phyloP scores from a whole-genome alignment of 1,140 invertebrate species.

The Thaumatotibia leucotreta region DNA sequence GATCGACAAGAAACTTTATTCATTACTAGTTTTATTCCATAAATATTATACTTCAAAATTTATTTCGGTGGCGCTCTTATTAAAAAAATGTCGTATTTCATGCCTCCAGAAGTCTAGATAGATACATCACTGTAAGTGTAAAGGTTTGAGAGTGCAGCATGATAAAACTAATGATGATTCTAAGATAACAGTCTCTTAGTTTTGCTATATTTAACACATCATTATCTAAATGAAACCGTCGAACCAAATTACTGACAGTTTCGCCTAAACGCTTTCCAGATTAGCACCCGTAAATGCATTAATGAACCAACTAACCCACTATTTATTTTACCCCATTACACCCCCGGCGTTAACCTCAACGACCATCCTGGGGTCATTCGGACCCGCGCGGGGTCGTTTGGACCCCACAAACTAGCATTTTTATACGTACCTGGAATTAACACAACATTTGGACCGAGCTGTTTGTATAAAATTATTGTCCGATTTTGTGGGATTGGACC shows the following conservation, averaged over 20 bases:
- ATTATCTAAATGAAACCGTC: too few species aligned
- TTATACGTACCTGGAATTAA: neutral
- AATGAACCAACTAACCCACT: neutral
- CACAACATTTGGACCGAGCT: neutral
- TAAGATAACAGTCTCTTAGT: too few species aligned
- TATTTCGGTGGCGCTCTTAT: too few species aligned
- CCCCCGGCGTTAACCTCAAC: neutral
- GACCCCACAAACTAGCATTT: neutral
- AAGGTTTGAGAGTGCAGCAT: too few species aligned
- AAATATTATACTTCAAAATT: too few species aligned
- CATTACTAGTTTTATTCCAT: too few species aligned
- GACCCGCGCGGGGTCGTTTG: neutral
- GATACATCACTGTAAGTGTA: too few species aligned
- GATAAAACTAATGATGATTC: too few species aligned
- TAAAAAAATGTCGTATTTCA: too few species aligned
- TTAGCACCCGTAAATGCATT: neutral
- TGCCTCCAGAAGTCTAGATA: too few species aligned
- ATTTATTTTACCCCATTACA: neutral
- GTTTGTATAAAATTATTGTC: neutral
- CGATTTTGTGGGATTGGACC: neutral
- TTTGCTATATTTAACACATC: too few species aligned
- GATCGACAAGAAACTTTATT: too few species aligned
- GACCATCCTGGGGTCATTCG: neutral
- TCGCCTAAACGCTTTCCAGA: neutral
- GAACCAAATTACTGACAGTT: neutral